Percentiles rank a stretch among this genome's conserved stretches.
phyloP scores from a whole-genome alignment of 2,888 invertebrate genomes.

The Liposcelis brunnea region DNA sequence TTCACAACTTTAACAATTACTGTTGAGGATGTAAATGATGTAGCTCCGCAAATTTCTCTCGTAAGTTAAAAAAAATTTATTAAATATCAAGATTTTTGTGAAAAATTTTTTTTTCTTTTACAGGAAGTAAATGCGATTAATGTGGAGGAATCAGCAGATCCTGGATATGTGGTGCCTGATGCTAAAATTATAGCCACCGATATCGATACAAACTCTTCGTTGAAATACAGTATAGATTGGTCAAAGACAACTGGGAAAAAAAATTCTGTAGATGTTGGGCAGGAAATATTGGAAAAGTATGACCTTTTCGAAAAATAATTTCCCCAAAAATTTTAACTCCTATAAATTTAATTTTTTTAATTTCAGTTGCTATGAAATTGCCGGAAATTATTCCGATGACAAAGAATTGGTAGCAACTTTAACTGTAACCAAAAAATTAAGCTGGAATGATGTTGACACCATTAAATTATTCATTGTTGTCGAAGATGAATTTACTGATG shows the following conservation, averaged over 20 bases:
- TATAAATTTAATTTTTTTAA: too few species aligned
- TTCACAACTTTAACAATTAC: constrained; percentile 39
- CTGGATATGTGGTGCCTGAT: constrained; percentile 25
- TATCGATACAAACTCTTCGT: constrained; percentile 37
- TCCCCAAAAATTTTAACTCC: too few species aligned
- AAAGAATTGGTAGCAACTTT: neutral
- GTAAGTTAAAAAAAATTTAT: constrained; percentile 25
- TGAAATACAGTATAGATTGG: constrained; percentile 43
- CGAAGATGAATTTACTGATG: neutral
- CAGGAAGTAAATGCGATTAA: too few species aligned
- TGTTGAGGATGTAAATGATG: constrained; percentile 54
- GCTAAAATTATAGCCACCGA: constrained; percentile 34
- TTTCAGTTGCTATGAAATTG: too few species aligned
- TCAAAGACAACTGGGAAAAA: constrained; percentile 36
- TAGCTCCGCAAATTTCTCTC: constrained; percentile 43
- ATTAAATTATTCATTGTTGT: neutral
- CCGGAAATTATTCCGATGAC: constrained; percentile 16
- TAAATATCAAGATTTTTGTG: constrained; percentile 10
- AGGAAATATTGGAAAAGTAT: too few species aligned
- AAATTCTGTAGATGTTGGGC: too few species aligned
- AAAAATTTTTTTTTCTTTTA: too few species aligned
- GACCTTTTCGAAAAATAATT: too few species aligned
- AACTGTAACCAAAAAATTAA: neutral
- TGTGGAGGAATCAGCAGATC: constrained; percentile 27
- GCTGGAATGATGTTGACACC: constrained; percentile 4